A percentile compares a stretch with the other conserved stretches of the same genome.
Evolutionary conservation across 2,797 vertebrate genomes (phyloP).

Genomic region (Tragopan temminckii): DNA sequence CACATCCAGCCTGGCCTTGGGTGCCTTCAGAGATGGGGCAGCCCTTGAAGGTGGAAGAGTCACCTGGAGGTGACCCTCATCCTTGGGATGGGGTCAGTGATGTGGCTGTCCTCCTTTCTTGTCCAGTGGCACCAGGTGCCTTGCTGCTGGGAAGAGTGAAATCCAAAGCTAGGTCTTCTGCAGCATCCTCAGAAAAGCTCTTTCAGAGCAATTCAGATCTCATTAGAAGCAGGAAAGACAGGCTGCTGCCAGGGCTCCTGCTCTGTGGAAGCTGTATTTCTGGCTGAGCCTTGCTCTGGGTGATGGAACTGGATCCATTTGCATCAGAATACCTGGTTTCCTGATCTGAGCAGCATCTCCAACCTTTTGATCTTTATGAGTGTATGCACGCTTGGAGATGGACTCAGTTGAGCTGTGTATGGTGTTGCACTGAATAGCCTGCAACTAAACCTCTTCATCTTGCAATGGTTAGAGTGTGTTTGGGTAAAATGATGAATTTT

Average conservation of each 20-base stretch:
- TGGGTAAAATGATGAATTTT: not conserved
- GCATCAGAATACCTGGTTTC: not conserved
- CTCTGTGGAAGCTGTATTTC: conserved; percentile 21
- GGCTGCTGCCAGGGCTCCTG: not conserved
- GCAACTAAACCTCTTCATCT: not conserved
- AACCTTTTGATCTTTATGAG: not conserved
- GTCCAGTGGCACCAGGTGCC: not conserved
- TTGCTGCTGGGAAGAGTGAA: not conserved
- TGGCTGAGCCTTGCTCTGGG: not conserved
- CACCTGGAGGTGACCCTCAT: not conserved
- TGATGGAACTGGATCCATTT: not conserved
- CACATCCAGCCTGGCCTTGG: too few species aligned
- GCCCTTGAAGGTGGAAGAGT: not conserved
- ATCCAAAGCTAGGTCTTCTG: not conserved
- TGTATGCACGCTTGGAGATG: not conserved
- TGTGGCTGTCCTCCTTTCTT: not conserved
- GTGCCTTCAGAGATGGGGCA: too few species aligned
- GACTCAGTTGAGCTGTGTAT: not conserved
- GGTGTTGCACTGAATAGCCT: not conserved
- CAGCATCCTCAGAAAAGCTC: not conserved
- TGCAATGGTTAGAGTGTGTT: not conserved
- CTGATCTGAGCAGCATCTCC: not conserved
- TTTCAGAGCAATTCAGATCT: not conserved
- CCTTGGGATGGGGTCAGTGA: too few species aligned
- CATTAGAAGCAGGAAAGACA: not conserved